Conservation (phyloP, 2,797 vertebrate genomes). For the Iguana delicatissima region DNA sequence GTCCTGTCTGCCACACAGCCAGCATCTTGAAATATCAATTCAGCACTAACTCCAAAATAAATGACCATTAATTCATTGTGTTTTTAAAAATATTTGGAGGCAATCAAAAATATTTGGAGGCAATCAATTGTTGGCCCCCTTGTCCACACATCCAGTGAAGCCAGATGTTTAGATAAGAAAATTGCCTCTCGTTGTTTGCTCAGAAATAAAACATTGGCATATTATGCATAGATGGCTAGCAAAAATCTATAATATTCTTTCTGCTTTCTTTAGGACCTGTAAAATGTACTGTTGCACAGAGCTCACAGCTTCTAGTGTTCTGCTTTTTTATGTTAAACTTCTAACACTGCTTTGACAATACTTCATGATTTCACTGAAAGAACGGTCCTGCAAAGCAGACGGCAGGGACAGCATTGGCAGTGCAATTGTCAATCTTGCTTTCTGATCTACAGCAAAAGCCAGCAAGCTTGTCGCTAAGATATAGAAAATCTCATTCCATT, state of each 20-base stretch:
- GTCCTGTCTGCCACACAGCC: background rate
- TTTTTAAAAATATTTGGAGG: background rate
- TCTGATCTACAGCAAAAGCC: background rate
- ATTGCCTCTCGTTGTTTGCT: background rate
- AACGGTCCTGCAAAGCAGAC: background rate
- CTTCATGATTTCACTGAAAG: background rate
- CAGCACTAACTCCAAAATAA: background rate
- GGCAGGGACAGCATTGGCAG: background rate
- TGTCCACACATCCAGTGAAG: background rate
- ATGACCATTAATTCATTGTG: background rate
- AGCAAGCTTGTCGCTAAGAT: background rate
- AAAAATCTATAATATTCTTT: background rate
- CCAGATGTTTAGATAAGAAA: background rate
- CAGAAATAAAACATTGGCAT: background rate
- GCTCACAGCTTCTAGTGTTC: background rate
- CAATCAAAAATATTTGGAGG: background rate
- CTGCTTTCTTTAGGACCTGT: background rate
- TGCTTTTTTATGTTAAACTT: background rate
- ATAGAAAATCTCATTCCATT: background rate
- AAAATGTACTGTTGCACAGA: background rate
- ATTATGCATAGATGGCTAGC: background rate
- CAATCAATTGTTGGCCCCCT: background rate
- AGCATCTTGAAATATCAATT: background rate
- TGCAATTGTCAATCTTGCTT: slow-evolving; percentile 4
- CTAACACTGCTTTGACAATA: background rate